Evolutionary conservation across 1,140 invertebrate species (phyloP), one percentile per base, ranked within the genome.

Genomic region (Coelopa frigida): DNA sequence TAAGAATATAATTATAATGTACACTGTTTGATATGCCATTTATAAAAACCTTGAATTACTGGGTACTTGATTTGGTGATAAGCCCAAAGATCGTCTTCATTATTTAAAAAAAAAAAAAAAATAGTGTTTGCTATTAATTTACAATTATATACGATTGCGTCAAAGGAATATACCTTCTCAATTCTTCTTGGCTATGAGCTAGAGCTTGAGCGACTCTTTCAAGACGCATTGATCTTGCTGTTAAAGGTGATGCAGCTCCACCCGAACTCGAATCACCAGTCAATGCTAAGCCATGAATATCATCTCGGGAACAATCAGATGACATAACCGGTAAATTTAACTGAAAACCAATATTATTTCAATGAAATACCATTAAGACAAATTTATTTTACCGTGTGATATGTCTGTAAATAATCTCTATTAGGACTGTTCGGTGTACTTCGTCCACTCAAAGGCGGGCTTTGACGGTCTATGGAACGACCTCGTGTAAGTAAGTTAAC

Each of bases 101-200:
- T 22, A 21, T 45, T 35, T 23, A 38, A 46, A n/a, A n/a, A n/a
- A n/a, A n/a, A n/a, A n/a, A n/a, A n/a, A n/a, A n/a, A n/a, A n/a
- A n/a, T n/a, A 23, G 5, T 14, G 27, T 26, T 27, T 7, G 6
- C 6, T 12, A n/a, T n/a, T n/a, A n/a, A n/a, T n/a, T n/a, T n/a
- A n/a, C n/a, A n/a, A n/a, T 18, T 20, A 7, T 7, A 10, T 26
- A 29, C 8, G 27, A 29, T 29, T 29, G 27, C 8, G n/a, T 29
- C 8, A 8, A 8, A 29, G n/a, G 8, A 29, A n/a, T n/a, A 29
- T n/a, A n/a, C n/a, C n/a, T 81, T 58, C 86, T 73, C 14, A 91
- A 71, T 57, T 94, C 85, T 69, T 94, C 90, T 59, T 88, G 81
- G 73, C 88, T 92, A 44, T 91, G 87, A 31, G 89, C 87, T 32